phyloP scores from a whole-genome alignment of 23 tunicate genomes.

The Halocynthia roretzi region DNA sequence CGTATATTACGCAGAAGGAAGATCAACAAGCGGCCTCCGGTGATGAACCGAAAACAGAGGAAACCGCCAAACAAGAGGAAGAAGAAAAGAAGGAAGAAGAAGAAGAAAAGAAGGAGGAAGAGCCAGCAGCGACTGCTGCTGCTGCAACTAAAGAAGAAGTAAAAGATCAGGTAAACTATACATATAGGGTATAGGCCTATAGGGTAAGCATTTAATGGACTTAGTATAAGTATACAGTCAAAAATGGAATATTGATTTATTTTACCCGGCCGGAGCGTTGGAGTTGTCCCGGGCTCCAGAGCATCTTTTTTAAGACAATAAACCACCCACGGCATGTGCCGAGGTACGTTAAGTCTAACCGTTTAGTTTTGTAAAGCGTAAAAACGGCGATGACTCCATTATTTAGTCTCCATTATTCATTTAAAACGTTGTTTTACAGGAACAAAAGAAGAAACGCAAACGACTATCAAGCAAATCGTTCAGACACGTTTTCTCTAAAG shows the following conservation, averaged over 20 bases:
- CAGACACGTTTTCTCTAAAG: background rate
- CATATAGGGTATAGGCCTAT: background rate
- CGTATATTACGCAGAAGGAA: too few relatives aligned
- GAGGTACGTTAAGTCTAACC: too few relatives aligned
- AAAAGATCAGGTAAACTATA: constrained; percentile 5
- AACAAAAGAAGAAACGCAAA: constrained; percentile 10
- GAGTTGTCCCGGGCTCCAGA: too few relatives aligned
- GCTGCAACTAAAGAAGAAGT: constrained; percentile 8
- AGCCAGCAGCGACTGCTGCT: constrained; percentile 6
- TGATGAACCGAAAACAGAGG: too few relatives aligned
- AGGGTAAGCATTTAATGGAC: background rate
- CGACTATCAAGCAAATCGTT: constrained; percentile 12
- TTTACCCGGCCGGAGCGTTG: background rate
- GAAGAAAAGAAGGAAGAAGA: too few relatives aligned
- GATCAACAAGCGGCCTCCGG: too few relatives aligned
- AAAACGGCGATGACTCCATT: background rate
- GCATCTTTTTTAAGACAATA: too few relatives aligned
- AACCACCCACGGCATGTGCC: too few relatives aligned
- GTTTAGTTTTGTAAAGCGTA: too few relatives aligned
- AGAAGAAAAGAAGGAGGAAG: constrained; percentile 7
- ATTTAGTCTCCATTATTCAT: background rate
- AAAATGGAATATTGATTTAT: background rate
- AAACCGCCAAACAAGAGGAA: too few relatives aligned
- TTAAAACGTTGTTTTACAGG: background rate
- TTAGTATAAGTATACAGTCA: background rate